Conservation (phyloP, 2,797 vertebrate genomes). For the Scomberomorus guttatus region DNA sequence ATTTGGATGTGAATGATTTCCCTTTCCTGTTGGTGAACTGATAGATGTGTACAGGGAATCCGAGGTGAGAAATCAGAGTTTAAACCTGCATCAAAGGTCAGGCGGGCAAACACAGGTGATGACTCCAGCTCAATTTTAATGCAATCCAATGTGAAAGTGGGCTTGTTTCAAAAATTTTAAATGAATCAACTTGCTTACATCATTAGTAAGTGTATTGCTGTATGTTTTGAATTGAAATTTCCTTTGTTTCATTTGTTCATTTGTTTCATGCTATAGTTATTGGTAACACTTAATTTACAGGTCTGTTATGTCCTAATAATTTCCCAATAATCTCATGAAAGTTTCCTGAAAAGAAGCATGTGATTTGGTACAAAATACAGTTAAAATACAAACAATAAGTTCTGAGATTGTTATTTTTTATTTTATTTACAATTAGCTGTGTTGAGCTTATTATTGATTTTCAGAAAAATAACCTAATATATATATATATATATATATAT, state of each 20-base stretch:
- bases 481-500: no score
- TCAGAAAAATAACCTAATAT: no score
- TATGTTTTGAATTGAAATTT: background rate
- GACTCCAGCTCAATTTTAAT: background rate
- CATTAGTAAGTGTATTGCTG: background rate
- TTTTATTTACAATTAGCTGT: background rate
- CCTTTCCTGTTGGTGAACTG: background rate
- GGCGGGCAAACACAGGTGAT: background rate
- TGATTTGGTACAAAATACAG: background rate
- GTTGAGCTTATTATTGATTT: background rate
- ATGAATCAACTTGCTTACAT: background rate
- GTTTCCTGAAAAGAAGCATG: background rate
- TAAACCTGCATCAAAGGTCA: background rate
- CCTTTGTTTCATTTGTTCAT: slow-evolving; percentile 6
- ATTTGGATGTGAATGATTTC: slow-evolving; percentile 13
- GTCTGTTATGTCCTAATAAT: background rate
- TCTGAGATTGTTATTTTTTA: background rate
- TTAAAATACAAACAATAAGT: background rate
- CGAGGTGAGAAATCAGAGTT: background rate
- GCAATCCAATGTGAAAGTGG: background rate
- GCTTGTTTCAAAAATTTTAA: background rate
- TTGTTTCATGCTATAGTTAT: background rate
- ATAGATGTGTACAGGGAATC: background rate
- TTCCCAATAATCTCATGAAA: background rate
- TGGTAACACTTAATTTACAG: background rate